Conservation (phyloP, 2,888 invertebrate species). For the Caenorhabditis sulstoni region DNA sequence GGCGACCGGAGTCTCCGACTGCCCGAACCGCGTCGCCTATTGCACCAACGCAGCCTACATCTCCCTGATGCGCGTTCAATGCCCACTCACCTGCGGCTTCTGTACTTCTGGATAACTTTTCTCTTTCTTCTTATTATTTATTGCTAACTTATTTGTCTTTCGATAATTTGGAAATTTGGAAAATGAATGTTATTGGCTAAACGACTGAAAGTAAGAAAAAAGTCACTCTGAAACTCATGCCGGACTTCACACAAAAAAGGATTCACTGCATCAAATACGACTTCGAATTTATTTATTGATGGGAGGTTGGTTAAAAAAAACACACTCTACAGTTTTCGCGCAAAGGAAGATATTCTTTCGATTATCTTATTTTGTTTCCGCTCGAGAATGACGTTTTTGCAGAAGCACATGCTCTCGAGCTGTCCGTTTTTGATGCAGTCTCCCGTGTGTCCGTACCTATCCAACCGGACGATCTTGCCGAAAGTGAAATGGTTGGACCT, state of each 20-base stretch:
- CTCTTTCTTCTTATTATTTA: conserved; percentile 2
- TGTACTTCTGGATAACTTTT: conserved; percentile 53
- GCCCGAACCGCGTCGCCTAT: conserved; percentile 50
- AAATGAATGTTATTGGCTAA: conserved; percentile 2
- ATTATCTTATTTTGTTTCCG: conserved; percentile 10
- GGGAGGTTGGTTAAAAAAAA: too few relatives aligned
- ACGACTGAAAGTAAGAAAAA: neutral
- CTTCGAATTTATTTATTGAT: too few relatives aligned
- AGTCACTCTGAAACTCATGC: too few relatives aligned
- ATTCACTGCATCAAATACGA: too few relatives aligned
- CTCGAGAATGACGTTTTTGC: neutral
- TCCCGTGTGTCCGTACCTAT: conserved; percentile 27
- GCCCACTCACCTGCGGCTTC: conserved; percentile 62
- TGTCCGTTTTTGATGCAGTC: conserved; percentile 10
- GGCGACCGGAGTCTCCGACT: conserved; percentile 62
- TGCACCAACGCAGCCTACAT: conserved; percentile 52
- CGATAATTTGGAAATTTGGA: conserved; percentile 2
- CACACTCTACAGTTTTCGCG: too few relatives aligned
- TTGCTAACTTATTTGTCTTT: conserved; percentile 32
- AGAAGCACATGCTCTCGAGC: conserved; percentile 34
- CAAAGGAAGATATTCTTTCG: too few relatives aligned
- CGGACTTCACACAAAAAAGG: too few relatives aligned
- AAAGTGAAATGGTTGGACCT: conserved; percentile 9
- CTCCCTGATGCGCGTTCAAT: conserved; percentile 56
- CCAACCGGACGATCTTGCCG: conserved; percentile 19